Percentiles rank a stretch among this genome's conserved stretches.
These are phyloP conservation scores for Asteroscopus sphinx DNA, from an alignment of 2,888 invertebrate species.

Conservation along the genomic window DNA sequence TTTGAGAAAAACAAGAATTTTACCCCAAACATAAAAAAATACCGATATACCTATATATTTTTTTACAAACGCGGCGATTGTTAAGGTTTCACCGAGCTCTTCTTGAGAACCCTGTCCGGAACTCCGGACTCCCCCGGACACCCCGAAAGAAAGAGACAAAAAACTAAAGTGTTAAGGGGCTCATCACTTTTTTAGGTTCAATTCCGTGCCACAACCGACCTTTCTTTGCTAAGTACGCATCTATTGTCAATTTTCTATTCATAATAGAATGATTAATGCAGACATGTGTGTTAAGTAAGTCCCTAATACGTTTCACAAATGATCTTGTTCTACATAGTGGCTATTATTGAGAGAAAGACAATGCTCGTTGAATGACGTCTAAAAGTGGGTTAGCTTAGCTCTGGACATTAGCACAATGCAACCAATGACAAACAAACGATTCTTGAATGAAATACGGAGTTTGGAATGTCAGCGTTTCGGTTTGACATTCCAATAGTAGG, in stretches of 20 bases:
- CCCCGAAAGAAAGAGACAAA: too few relatives aligned
- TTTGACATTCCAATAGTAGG: background rate
- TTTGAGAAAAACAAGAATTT: too few relatives aligned
- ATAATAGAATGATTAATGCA: slow-evolving; percentile 4
- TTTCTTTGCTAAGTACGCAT: background rate
- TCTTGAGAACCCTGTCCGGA: too few relatives aligned
- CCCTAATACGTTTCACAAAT: slow-evolving; percentile 28
- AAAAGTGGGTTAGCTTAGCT: slow-evolving; percentile 38
- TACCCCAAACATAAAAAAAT: too few relatives aligned
- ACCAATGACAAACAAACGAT: slow-evolving; percentile 32
- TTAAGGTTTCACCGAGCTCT: too few relatives aligned
- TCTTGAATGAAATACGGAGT: slow-evolving; percentile 13
- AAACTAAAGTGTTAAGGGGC: too few relatives aligned
- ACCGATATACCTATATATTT: too few relatives aligned
- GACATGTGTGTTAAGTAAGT: slow-evolving; percentile 1
- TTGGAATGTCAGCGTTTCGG: slow-evolving; percentile 4
- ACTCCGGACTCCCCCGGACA: too few relatives aligned
- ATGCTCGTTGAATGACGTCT: slow-evolving; percentile 25
- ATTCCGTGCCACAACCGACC: too few relatives aligned
- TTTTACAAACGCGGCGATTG: too few relatives aligned
- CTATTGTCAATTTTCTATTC: background rate
- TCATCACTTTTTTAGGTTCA: too few relatives aligned
- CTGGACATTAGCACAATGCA: slow-evolving; percentile 33
- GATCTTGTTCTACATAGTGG: slow-evolving; percentile 33
- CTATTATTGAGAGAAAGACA: slow-evolving; percentile 43